phyloP scores from a whole-genome alignment of 2,797 vertebrate species.

The Channa striata region DNA sequence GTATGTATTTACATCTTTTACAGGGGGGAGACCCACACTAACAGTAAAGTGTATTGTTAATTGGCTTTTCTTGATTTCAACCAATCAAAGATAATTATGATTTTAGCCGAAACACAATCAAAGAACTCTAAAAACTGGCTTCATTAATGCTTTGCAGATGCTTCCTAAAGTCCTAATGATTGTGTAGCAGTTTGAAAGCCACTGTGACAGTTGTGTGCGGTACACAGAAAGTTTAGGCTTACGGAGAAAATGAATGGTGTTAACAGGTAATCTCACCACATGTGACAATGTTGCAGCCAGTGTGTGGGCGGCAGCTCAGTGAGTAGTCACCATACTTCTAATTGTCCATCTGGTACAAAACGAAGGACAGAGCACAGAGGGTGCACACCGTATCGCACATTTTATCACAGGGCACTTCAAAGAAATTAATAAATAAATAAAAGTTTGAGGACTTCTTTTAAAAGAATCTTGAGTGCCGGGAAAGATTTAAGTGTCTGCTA shows the following conservation, averaged over 20 bases:
- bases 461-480: constrained; percentile 19
- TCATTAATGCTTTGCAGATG: constrained; percentile 1
- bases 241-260: constrained; percentile 44
- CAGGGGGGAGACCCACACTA: background rate
- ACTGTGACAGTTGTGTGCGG: constrained; percentile 23
- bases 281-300: constrained; percentile 63
- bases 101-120: background rate
- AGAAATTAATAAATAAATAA: constrained; percentile 14
- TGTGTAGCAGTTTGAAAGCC: constrained; percentile 18
- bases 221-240: constrained; percentile 23
- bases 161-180: constrained; percentile 2
- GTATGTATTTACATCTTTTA: background rate
- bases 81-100: constrained; percentile 5
- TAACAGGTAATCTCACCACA: constrained; percentile 68
- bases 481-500: constrained; percentile 23
- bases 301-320: constrained; percentile 73
- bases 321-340: constrained; percentile 66
- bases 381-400: constrained; percentile 34
- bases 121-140: background rate
- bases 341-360: constrained; percentile 77
- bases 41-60: too few relatives aligned
- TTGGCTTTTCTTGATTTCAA: too few relatives aligned
- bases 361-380: constrained; percentile 21
- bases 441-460: constrained; percentile 27
- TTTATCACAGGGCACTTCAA: constrained; percentile 36